These are phyloP conservation scores for Otocyon megalotis DNA, from an alignment of 2,113 vertebrate species.

Conservation along the genomic window DNA sequence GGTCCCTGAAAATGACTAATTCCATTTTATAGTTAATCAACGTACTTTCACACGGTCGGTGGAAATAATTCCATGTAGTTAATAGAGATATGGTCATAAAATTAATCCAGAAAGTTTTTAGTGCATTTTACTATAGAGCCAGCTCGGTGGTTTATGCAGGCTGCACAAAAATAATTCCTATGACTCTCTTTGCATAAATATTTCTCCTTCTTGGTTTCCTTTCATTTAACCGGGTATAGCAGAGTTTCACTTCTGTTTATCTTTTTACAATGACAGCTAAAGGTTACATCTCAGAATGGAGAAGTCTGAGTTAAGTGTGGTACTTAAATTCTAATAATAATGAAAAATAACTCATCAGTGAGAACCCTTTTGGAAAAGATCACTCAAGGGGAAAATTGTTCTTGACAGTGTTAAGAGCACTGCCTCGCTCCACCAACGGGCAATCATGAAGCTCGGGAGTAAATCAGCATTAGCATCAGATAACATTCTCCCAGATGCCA, in stretches of 20 bases:
- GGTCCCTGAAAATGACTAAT: neutral
- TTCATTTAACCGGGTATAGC: constrained; percentile 15
- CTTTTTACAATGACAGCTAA: constrained; percentile 41
- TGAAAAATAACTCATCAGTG: constrained; percentile 59
- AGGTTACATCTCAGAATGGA: constrained; percentile 10
- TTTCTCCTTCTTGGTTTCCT: constrained; percentile 1
- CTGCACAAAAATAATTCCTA: neutral
- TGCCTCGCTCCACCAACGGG: neutral
- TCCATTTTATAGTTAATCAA: constrained; percentile 24
- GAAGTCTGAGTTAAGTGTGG: constrained; percentile 46
- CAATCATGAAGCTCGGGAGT: constrained; percentile 50
- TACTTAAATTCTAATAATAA: constrained; percentile 73
- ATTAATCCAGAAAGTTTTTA: neutral
- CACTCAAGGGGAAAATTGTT: constrained; percentile 66
- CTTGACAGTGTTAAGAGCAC: constrained; percentile 1
- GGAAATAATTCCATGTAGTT: neutral
- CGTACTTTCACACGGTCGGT: constrained; percentile 14
- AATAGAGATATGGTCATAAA: neutral
- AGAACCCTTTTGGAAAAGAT: constrained; percentile 62
- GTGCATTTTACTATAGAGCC: neutral
- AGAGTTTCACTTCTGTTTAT: constrained; percentile 54
- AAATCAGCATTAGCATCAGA: constrained; percentile 55
- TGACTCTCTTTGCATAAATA: neutral
- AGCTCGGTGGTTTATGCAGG: neutral
- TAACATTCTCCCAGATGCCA: constrained; percentile 28